Base-by-base conservation (phyloP, 1,140 invertebrate genomes). In the Calephelis virginiensis region DNA sequence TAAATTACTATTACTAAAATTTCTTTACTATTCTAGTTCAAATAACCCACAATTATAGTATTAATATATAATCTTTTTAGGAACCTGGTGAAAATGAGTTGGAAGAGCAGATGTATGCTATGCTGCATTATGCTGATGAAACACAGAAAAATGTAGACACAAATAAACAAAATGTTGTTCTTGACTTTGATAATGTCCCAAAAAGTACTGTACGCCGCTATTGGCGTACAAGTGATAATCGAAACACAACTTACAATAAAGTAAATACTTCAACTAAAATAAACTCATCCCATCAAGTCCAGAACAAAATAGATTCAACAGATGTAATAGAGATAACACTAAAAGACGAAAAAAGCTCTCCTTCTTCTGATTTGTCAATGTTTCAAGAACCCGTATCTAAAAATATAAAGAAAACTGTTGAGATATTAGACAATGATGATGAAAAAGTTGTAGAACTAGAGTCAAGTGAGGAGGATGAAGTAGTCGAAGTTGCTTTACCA, bases 401-500 rank as follows among this genome's bases (percentile, higher is more conserved):
- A 37, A 83, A 79, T 72, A 53, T 85, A 12, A 85, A 83, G 47
- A 84, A 77, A 71, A 83, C 79, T 45, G 76, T 89, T 65, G 81
- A 89, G 67, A 84, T 89, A 70, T 56, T 89, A 12, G 84, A 90
- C 45, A 77, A 81, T 71, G 80, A 86, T 13, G 68, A 78, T 50
- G 70, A 68, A n/a, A 71, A 72, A 59, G 71, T 87, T 64, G 72
- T 87, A 9, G 76, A 74, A 64, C 69, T 90, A 9, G 81, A 84
- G 64, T 78, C 85, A 56, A 91, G 89, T 72, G 89, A 91, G 78
- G 91, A 92, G 63, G 89, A 90, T 80, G 91, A 92, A 70, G 89
- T 91, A 14, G 74, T 92, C 68, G 91, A 91, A 74, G 80, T 92
- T 11, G 81, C 75, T 40, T 69, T 91, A 46, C 87, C 89, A 49